Conservation (phyloP, 2,113 vertebrate genomes). For the Seriola dumerili region DNA sequence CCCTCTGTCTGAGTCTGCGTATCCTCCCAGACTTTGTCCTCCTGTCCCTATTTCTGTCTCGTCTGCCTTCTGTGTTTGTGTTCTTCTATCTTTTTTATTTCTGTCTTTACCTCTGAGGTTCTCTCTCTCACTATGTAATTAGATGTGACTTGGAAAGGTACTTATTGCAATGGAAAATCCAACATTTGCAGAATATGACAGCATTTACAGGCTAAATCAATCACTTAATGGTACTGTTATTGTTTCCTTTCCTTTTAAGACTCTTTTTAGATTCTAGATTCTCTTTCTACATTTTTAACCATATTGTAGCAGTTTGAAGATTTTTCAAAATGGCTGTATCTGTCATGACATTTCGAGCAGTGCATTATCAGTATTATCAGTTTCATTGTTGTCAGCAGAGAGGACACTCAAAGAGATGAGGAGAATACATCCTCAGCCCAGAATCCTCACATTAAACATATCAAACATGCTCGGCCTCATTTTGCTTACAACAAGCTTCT, state of each 20-base stretch:
- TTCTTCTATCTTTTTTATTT: neutral
- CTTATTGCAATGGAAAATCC: too few species aligned
- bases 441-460: neutral
- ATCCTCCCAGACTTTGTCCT: conserved; percentile 8
- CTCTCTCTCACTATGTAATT: neutral
- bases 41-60: conserved; percentile 8
- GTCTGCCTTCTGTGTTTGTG: conserved; percentile 10
- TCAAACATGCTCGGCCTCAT: neutral
- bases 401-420: too few species aligned
- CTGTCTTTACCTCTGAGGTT: neutral
- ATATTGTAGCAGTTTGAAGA: too few species aligned
- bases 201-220: too few species aligned
- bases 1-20: conserved; percentile 1
- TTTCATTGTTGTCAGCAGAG: too few species aligned
- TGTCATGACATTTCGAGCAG: too few species aligned
- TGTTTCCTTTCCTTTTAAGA: too few species aligned
- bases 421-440: neutral
- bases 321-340: too few species aligned
- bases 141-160: neutral
- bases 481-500: neutral
- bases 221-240: too few species aligned
- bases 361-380: neutral
- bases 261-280: too few species aligned
- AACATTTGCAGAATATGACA: too few species aligned
- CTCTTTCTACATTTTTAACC: too few species aligned